Conservation (phyloP, 2,797 vertebrate genomes). For the Schizothorax lantsangensis region DNA sequence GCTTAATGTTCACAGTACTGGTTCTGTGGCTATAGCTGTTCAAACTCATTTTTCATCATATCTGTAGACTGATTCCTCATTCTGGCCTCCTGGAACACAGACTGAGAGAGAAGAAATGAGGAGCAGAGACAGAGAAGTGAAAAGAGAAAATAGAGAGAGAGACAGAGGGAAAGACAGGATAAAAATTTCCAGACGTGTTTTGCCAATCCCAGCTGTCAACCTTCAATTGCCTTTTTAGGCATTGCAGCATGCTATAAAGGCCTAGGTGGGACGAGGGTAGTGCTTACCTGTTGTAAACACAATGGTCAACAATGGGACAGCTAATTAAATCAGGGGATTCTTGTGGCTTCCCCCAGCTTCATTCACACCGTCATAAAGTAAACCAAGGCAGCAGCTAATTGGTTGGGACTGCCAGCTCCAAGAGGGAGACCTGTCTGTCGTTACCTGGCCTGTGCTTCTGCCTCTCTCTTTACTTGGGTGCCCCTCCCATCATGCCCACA, state of each 20-base stretch:
- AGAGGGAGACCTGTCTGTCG: slow-evolving; percentile 10
- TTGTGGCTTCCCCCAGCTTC: slow-evolving; percentile 15
- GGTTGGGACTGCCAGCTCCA: slow-evolving; percentile 12
- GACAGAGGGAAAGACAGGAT: slow-evolving; percentile 34
- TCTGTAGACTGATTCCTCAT: not conserved
- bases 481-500: slow-evolving; percentile 52
- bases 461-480: slow-evolving; percentile 16
- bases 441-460: slow-evolving; percentile 55
- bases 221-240: slow-evolving; percentile 63
- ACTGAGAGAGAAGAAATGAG: slow-evolving; percentile 1
- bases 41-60: not conserved
- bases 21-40: not conserved
- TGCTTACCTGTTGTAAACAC: slow-evolving; percentile 62
- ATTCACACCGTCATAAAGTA: slow-evolving; percentile 38
- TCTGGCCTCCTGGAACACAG: not conserved
- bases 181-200: slow-evolving; percentile 36
- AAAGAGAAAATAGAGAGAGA: slow-evolving; percentile 35
- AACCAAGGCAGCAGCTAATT: slow-evolving; percentile 28
- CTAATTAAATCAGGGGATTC: slow-evolving; percentile 29
- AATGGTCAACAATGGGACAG: not conserved
- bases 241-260: slow-evolving; percentile 33
- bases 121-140: slow-evolving; percentile 46
- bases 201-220: slow-evolving; percentile 48
- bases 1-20: not conserved
- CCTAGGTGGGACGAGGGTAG: slow-evolving; percentile 39